Base-by-base conservation (phyloP, 2,797 vertebrate genomes). In the Selene dorsalis region DNA sequence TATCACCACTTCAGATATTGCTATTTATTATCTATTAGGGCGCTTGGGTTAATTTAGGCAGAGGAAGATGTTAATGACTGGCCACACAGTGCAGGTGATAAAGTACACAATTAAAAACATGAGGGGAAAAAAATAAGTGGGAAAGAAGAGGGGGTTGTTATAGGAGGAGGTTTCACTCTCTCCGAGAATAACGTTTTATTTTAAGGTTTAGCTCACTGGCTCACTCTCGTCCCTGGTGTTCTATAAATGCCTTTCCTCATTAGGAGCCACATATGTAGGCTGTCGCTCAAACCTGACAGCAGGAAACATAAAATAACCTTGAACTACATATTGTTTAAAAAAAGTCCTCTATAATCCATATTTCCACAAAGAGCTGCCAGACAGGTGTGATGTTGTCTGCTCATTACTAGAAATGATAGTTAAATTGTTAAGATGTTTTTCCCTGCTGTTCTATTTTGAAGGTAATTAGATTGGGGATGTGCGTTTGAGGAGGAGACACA, bases 171-270 rank as follows among this genome's bases (percentile, higher is more conserved):
- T 90, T 87, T 89, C 75, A 76, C 77, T 91, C 88, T 86, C 73
- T 84, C 84, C n/a, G 70, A 92, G 89, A 92, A 88, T 93, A 92
- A 90, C 85, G 87, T 87, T 90, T 93, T 94, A 94, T 95, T 94
- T 94, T 94, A 93, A 95, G 93, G 91, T 87, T 91, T 80, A 77
- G 80, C 89, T 88, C 91, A 86, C 86, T 77, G 83, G 87, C 89
- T 91, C 80, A 38, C 66, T 89, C 88, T 83, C 55, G 73, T 93
- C 88, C 88, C 91, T 89, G 76, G 79, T 88, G 91, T 85, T 91
- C 89, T 92, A 92, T 91, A 91, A 94, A 93, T 88, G 88, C 89
- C 84, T 87, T 80, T 88, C 83, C 92, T 94, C 92, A 94, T 94
- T 94, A 94, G 85, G 87, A 89, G 87, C 85, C 81, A 90, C 88